Conservation (phyloP, 37 sponge, comb jelly and placozoan genomes). For the Theonella swinhoei region DNA sequence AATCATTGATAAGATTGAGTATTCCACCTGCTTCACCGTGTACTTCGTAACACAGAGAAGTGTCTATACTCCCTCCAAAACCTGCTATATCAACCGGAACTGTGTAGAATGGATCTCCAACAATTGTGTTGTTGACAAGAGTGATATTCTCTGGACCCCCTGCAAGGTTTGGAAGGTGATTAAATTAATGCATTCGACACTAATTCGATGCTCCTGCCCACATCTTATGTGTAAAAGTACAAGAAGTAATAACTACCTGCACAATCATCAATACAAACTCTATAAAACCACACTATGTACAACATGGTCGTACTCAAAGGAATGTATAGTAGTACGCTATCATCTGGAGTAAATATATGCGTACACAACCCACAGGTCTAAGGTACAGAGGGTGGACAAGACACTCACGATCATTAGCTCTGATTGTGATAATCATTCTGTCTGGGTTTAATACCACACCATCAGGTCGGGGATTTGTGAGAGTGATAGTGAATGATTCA, state of each 20-base stretch:
- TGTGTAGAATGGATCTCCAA: slow-evolving; percentile 63
- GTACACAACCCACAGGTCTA: too few relatives aligned
- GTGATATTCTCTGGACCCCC: too few relatives aligned
- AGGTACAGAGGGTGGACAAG: too few relatives aligned
- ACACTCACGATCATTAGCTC: background rate
- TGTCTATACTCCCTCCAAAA: background rate
- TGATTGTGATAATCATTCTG: background rate
- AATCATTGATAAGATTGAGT: slow-evolving; percentile 65
- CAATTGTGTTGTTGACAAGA: slow-evolving; percentile 46
- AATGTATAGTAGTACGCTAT: too few relatives aligned
- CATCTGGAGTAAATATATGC: too few relatives aligned
- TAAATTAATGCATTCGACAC: background rate
- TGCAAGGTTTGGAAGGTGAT: too few relatives aligned
- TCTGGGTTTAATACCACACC: background rate
- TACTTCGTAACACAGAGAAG: slow-evolving; percentile 70
- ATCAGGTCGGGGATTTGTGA: background rate
- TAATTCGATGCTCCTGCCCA: too few relatives aligned
- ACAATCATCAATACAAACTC: too few relatives aligned
- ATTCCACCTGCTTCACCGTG: slow-evolving; percentile 39
- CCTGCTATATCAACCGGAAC: slow-evolving; percentile 16
- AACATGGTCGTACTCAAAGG: too few relatives aligned
- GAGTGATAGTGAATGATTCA: background rate
- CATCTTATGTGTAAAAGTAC: too few relatives aligned
- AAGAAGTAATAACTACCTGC: too few relatives aligned
- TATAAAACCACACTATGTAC: too few relatives aligned